Evolutionary conservation across 2,797 vertebrate species (phyloP).

Genomic region (Otus scops): DNA sequence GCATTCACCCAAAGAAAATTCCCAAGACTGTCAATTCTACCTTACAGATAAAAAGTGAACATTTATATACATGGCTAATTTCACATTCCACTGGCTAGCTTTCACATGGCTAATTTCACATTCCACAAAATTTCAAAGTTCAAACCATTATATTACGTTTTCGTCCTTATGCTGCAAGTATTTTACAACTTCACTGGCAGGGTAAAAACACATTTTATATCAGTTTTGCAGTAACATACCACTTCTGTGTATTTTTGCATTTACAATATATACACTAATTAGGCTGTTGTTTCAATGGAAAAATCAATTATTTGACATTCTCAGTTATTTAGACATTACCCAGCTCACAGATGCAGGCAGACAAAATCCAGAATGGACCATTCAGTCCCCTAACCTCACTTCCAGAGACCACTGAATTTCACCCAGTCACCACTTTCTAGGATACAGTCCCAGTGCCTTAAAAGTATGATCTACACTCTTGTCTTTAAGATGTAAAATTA

Average conservation of each 20-base stretch:
- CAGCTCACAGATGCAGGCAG: neutral
- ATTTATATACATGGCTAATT: neutral
- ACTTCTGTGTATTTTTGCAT: neutral
- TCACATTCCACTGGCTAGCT: neutral
- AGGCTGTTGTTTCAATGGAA: slow-evolving; percentile 33
- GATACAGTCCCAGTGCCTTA: neutral
- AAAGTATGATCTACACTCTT: neutral
- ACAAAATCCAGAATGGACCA: neutral
- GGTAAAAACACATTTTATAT: neutral
- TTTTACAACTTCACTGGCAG: neutral
- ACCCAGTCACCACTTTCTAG: neutral
- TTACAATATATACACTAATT: neutral
- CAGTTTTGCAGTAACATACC: neutral
- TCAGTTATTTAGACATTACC: neutral
- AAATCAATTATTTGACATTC: slow-evolving; percentile 57
- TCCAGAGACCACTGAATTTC: neutral
- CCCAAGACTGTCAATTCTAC: neutral
- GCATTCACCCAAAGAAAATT: neutral
- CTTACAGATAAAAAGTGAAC: neutral
- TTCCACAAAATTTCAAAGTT: neutral
- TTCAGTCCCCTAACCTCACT: neutral
- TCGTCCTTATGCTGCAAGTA: neutral
- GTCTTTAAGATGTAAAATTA: neutral
- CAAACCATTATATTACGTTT: neutral
- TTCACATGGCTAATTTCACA: neutral